These are phyloP conservation scores for Nylanderia fulva DNA, from an alignment of 1,140 invertebrate genomes.

Conservation along the genomic window DNA sequence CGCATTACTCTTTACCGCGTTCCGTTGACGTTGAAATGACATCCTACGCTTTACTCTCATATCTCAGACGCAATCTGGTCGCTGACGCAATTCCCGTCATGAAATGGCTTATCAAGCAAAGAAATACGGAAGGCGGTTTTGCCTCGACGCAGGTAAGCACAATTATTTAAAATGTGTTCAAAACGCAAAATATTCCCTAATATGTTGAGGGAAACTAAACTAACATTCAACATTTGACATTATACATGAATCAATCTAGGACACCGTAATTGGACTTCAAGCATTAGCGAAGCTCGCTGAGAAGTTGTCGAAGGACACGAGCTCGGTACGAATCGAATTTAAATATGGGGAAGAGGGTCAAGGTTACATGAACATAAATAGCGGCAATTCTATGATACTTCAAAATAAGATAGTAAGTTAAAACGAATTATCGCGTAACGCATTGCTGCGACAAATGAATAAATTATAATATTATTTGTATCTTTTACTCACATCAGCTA, in stretches of 20 bases:
- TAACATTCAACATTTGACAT: neutral
- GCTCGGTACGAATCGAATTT: slow-evolving; percentile 87
- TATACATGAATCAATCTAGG: slow-evolving; percentile 82
- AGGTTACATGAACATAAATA: slow-evolving; percentile 89
- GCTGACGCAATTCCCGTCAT: slow-evolving; percentile 92
- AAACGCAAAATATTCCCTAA: neutral
- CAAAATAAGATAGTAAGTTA: slow-evolving; percentile 89
- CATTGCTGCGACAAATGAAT: neutral
- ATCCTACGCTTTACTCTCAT: slow-evolving; percentile 92
- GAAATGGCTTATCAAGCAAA: slow-evolving; percentile 93
- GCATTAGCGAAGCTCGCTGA: slow-evolving; percentile 91
- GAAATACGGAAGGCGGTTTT: slow-evolving; percentile 94
- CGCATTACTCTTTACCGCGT: slow-evolving; percentile 90
- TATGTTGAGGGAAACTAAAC: neutral
- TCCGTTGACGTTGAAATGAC: slow-evolving; percentile 96
- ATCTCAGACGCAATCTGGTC: slow-evolving; percentile 89
- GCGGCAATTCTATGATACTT: slow-evolving; percentile 91
- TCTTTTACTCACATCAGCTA: slow-evolving; percentile 85
- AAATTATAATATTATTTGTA: slow-evolving; percentile 40
- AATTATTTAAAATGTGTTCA: slow-evolving; percentile 12
- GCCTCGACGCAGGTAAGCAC: slow-evolving; percentile 89
- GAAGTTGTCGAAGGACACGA: slow-evolving; percentile 86
- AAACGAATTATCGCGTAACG: neutral
- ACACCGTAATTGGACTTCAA: slow-evolving; percentile 91
- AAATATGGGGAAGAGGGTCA: slow-evolving; percentile 87